These are phyloP conservation scores for Taxidea taxus DNA, from an alignment of 2,113 vertebrate species.

Conservation along the genomic window DNA sequence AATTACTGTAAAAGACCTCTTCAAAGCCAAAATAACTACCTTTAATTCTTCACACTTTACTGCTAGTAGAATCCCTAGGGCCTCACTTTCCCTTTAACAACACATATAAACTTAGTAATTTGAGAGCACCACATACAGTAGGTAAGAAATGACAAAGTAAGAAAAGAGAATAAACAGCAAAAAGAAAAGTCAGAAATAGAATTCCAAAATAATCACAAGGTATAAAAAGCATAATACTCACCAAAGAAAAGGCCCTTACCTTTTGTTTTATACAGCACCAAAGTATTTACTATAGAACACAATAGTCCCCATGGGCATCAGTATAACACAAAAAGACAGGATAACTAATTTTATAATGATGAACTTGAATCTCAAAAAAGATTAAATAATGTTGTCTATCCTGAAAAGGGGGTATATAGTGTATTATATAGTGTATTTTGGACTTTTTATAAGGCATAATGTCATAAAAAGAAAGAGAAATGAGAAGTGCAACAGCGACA, in stretches of 20 bases:
- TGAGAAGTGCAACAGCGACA: neutral
- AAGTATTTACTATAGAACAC: neutral
- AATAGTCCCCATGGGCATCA: neutral
- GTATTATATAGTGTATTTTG: too few species aligned
- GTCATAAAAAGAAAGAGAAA: conserved; percentile 16
- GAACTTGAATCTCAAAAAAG: neutral
- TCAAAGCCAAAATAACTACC: conserved; percentile 4
- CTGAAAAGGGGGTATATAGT: neutral
- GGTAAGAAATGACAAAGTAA: conserved; percentile 5
- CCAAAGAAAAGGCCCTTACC: neutral
- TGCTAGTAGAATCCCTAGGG: neutral
- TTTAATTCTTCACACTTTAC: conserved; percentile 38
- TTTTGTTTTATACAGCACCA: neutral
- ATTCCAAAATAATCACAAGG: neutral
- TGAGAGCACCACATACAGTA: neutral
- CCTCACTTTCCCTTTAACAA: conserved; percentile 17
- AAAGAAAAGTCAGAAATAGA: neutral
- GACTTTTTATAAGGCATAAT: neutral
- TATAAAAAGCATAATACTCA: neutral
- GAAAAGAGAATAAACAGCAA: neutral
- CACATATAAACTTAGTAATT: neutral
- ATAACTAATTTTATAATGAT: neutral
- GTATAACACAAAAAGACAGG: neutral
- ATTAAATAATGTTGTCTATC: neutral
- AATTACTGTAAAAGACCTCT: neutral